Percentiles rank a stretch among this genome's conserved stretches.
Conservation (phyloP, 2,113 vertebrate species). For the Rhabdomys dilectus region DNA sequence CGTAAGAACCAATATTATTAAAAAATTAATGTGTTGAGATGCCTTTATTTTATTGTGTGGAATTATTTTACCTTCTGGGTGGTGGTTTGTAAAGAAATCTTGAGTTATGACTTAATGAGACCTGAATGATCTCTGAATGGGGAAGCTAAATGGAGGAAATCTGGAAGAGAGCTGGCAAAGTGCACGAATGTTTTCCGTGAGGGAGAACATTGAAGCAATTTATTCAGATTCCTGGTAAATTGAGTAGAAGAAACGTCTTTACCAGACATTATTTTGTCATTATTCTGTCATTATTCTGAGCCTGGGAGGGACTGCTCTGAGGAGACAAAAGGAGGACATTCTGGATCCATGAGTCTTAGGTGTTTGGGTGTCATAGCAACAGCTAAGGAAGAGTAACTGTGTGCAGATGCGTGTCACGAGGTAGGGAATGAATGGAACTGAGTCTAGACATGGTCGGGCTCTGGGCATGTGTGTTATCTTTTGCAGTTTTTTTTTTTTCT, state of each 20-base stretch:
- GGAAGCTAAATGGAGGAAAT: neutral
- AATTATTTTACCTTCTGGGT: slow-evolving; percentile 21
- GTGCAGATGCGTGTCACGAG: neutral
- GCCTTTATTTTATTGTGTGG: neutral
- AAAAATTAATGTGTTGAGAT: slow-evolving; percentile 25
- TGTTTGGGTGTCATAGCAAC: neutral
- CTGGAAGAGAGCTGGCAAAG: neutral
- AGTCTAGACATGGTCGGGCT: neutral
- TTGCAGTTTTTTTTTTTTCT: neutral
- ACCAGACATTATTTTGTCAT: no score
- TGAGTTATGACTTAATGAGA: slow-evolving; percentile 18
- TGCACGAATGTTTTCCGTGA: neutral
- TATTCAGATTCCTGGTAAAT: neutral
- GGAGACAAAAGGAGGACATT: neutral
- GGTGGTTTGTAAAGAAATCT: neutral
- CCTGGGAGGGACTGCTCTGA: neutral
- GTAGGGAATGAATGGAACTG: neutral
- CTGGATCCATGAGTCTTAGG: neutral
- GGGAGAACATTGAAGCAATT: neutral
- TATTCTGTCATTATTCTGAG: neutral
- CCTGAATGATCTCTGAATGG: neutral
- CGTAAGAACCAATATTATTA: neutral
- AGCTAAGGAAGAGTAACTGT: neutral
- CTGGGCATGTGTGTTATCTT: neutral
- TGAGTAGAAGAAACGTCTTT: neutral